Percentiles rank a stretch among this genome's conserved stretches.
Conservation (phyloP, 2,797 vertebrate genomes). For the Chrosomus eos region DNA sequence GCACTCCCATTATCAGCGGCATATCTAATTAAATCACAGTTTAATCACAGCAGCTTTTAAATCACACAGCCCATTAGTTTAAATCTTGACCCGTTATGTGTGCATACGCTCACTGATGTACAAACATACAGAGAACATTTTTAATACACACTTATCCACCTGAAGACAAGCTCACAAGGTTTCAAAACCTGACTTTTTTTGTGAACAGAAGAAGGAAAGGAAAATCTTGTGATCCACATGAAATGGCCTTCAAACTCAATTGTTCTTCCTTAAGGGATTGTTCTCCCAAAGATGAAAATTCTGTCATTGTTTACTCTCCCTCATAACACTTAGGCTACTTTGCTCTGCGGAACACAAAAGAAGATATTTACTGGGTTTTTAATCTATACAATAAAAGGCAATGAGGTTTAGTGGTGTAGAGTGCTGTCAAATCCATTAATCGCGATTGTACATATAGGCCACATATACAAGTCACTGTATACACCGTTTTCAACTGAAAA, state of each 20-base stretch:
- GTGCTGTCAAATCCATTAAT: too few relatives aligned
- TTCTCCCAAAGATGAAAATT: background rate
- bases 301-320: background rate
- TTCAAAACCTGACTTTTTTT: background rate
- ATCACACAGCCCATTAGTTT: constrained; percentile 54
- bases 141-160: background rate
- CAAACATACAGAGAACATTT: constrained; percentile 29
- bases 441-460: too few relatives aligned
- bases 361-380: background rate
- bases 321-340: too few relatives aligned
- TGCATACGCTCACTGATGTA: background rate
- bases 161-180: background rate
- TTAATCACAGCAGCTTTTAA: constrained; percentile 67
- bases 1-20: constrained; percentile 61
- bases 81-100: constrained; percentile 31
- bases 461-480: too few relatives aligned
- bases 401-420: too few relatives aligned
- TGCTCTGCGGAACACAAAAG: background rate
- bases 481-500: too few relatives aligned
- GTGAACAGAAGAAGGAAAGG: background rate
- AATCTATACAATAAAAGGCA: background rate
- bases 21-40: constrained; percentile 70
- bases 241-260: background rate
- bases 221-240: background rate
- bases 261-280: background rate